Percentiles rank a stretch among this genome's conserved stretches.
Conservation (phyloP, 2,797 vertebrate genomes). For the Rallus crepitans region DNA sequence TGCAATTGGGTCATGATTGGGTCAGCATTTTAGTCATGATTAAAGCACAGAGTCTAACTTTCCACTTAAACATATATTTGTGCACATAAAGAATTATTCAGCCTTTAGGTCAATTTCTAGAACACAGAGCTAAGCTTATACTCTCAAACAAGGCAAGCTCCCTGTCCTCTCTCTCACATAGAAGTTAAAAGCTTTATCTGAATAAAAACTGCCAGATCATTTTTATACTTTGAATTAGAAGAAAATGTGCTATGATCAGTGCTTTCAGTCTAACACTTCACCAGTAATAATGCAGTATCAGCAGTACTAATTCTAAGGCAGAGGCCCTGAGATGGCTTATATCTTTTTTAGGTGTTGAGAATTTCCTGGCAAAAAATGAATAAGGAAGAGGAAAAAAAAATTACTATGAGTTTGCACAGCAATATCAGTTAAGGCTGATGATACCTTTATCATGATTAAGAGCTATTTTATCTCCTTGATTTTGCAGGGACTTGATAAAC, state of each 20-base stretch:
- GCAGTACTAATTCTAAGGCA: neutral
- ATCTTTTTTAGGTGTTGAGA: neutral
- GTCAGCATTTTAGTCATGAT: conserved; percentile 35
- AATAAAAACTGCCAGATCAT: neutral
- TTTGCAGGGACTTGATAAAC: neutral
- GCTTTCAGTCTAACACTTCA: neutral
- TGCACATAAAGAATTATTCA: neutral
- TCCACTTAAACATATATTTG: neutral
- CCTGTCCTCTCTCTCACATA: neutral
- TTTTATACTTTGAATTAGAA: neutral
- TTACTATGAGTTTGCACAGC: neutral
- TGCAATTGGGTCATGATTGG: neutral
- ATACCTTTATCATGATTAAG: neutral
- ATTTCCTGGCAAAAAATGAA: neutral
- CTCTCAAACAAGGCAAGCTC: neutral
- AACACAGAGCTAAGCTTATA: neutral
- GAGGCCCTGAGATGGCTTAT: neutral
- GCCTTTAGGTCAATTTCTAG: neutral
- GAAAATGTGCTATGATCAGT: neutral
- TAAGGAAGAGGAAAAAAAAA: neutral
- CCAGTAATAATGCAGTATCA: neutral
- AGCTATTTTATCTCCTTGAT: neutral
- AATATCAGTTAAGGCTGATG: neutral
- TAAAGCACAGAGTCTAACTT: conserved; percentile 55
- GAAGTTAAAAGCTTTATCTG: neutral